Base-by-base conservation (phyloP, 2,113 vertebrate species). In the Pseudolaguvia tuberculata region DNA sequence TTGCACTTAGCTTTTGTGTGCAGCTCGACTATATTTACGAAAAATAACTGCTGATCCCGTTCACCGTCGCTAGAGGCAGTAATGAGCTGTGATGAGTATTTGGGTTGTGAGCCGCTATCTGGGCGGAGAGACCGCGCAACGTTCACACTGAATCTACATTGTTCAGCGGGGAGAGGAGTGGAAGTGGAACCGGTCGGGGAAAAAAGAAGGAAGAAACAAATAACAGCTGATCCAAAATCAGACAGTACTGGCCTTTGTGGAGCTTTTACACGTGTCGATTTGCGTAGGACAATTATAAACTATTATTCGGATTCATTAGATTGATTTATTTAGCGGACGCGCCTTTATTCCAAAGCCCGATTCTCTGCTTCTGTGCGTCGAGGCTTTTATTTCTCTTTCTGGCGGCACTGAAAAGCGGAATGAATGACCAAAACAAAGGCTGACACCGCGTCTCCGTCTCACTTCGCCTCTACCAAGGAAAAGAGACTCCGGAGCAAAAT, bases 401-500 rank as follows among this genome's bases (percentile, higher is more conserved):
- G 70, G 76, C 35, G 85, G 84, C 59, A 57, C 57, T 48, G n/a
- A 35, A 72, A 85, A 87, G 79, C 83, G 89, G 90, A 89, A 92
- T 92, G 91, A 91, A 92, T 91, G 91, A 92, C 91, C 85, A 92
- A 92, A 88, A 91, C 91, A 89, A 92, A 91, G 89, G 89, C 87
- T 91, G 90, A 92, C 86, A 88, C 87, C 59, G 88, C 82, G 84
- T 84, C 88, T 61, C 84, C 89, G 70, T 78, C 86, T 84, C 88
- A 88, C 82, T 87, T 88, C 80, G 89, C 86, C 85, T 89, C 89
- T 85, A 81, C 86, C 77, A 91, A 91, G 83, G 87, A 90, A 83
- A 88, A 88, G 88, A 89, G 90, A 81, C 86, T 86, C 79, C 84
- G 88, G 83, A 87, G 87, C 80, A 91, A 90, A 83, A 92, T 92